Conservation (phyloP, 2,113 vertebrate genomes). For the Eulacestoma nigropectus region DNA sequence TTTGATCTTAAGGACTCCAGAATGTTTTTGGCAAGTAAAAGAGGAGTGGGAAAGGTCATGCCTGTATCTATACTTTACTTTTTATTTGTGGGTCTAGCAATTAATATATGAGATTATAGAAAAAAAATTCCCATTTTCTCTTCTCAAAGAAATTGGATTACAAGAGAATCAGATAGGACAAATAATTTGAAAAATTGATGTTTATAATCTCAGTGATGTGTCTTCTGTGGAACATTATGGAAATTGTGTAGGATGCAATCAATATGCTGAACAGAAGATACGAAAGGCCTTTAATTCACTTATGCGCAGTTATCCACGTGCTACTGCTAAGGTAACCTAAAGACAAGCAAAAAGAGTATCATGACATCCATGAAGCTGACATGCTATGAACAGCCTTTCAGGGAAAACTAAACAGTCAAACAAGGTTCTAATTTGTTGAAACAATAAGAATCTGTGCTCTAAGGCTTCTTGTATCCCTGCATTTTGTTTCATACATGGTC, state of each 20-base stretch:
- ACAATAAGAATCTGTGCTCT: background rate
- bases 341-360: background rate
- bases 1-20: background rate
- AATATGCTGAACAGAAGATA: background rate
- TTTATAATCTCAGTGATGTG: background rate
- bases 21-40: background rate
- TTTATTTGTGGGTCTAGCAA: background rate
- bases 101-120: background rate
- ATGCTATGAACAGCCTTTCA: background rate
- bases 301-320: background rate
- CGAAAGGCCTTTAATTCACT: background rate
- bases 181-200: background rate
- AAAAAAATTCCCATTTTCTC: background rate
- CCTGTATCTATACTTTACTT: background rate
- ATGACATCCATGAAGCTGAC: fast-evolving
- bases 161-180: background rate
- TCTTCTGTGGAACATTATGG: background rate
- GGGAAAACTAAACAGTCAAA: background rate
- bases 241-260: background rate
- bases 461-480: background rate
- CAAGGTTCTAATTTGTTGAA: background rate
- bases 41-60: background rate
- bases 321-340: background rate
- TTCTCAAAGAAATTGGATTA: background rate
- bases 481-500: background rate